Conservation (phyloP, 2,113 vertebrate species). For the Amblyopsis rosae region DNA sequence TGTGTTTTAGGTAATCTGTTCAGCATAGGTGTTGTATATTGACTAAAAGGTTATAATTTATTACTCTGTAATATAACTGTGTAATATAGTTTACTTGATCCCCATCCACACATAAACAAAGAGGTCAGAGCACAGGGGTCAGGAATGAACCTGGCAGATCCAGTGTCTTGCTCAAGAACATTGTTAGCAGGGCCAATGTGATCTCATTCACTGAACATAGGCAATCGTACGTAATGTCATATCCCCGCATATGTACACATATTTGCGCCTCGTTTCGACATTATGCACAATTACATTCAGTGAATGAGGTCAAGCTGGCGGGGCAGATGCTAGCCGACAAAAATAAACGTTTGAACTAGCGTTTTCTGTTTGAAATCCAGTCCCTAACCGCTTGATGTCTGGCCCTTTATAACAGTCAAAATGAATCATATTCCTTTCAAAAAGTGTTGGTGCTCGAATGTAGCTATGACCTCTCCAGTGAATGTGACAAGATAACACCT, state of each 20-base stretch:
- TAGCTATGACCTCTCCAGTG: too few species aligned
- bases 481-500: too few species aligned
- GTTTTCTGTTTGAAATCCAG: background rate
- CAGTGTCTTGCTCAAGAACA: background rate
- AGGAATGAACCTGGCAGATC: background rate
- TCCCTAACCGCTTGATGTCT: background rate
- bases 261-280: too few species aligned
- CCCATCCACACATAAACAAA: background rate
- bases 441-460: too few species aligned
- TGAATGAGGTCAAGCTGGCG: too few species aligned
- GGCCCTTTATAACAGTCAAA: background rate
- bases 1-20: background rate
- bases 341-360: background rate
- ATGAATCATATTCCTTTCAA: background rate
- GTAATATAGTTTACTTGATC: background rate
- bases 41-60: background rate
- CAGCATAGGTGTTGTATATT: background rate
- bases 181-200: background rate
- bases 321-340: background rate
- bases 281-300: too few species aligned
- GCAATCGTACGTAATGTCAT: too few species aligned
- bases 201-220: too few species aligned
- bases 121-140: background rate
- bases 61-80: background rate
- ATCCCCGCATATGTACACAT: too few species aligned